Conservation (phyloP, 1,140 invertebrate genomes). For the Venturia canescens region DNA sequence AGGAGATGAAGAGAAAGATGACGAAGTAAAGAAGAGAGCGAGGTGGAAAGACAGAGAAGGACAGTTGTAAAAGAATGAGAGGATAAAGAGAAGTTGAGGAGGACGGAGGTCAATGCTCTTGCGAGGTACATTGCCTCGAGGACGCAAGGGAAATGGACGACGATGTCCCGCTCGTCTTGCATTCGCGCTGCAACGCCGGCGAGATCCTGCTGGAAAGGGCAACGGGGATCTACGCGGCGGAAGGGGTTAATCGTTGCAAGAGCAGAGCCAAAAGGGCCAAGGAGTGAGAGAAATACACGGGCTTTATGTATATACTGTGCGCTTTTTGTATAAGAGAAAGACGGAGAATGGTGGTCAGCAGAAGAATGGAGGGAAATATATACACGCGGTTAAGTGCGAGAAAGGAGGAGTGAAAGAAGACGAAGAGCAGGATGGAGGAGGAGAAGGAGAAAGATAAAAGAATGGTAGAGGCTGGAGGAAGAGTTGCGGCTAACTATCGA, state of each 20-base stretch:
- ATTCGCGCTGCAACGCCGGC: constrained; percentile 28
- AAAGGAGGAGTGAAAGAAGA: constrained; percentile 54
- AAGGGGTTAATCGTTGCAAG: constrained; percentile 50
- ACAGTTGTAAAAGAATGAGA: constrained; percentile 52
- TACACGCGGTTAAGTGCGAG: constrained; percentile 34
- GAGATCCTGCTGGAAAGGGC: not conserved
- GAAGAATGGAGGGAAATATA: constrained; percentile 53
- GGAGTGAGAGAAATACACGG: constrained; percentile 33
- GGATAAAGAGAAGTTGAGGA: constrained; percentile 41
- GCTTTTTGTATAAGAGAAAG: constrained; percentile 4
- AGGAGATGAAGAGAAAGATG: constrained; percentile 22
- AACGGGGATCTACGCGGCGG: constrained; percentile 12
- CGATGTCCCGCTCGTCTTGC: constrained; percentile 33
- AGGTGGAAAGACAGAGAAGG: constrained; percentile 43
- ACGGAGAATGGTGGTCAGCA: constrained; percentile 23
- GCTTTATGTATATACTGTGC: not conserved
- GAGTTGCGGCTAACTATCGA: not conserved
- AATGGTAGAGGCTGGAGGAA: constrained; percentile 26
- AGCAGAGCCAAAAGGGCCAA: constrained; percentile 41
- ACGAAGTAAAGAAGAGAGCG: constrained; percentile 31
- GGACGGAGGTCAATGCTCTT: constrained; percentile 69
- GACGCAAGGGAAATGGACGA: constrained; percentile 52
- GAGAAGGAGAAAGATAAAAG: constrained; percentile 42
- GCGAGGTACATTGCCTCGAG: constrained; percentile 70
- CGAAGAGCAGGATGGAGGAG: constrained; percentile 37